Base-by-base conservation (phyloP, 2,113 vertebrate genomes). In the Poeciliopsis turrubarensis region DNA sequence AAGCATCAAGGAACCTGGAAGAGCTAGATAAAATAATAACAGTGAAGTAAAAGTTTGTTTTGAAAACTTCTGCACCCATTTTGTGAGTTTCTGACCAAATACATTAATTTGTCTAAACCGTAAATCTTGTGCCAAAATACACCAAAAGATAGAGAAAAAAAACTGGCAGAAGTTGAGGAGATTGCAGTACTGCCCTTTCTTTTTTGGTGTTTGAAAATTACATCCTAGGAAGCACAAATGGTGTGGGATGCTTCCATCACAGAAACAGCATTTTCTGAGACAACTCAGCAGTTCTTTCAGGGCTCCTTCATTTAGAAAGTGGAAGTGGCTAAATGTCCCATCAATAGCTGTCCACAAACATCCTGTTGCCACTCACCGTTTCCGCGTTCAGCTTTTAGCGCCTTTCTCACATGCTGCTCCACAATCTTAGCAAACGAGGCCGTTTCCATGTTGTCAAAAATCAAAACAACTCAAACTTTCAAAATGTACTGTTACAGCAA, bases 361-460 rank as follows among this genome's bases (percentile, higher is more conserved):
- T 32, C 31, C 31, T 32, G 31, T 32, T 31, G 4, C 3, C 30
- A 93, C 92, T 93, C 77, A 93, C 92, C 90, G 15, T 63, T n/a
- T 34, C 77, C 54, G 51, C 1, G 65, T 27, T 78, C 79, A 30
- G 78, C 61, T 39, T 92, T 92, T 27, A 92, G 47, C 14, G 73
- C 87, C 75, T 78, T 91, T 14, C 88, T 86, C 14, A 93, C 72
- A 29, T 39, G 87, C 47, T 70, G 85, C 75, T 91, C 90, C 86
- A 93, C 81, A 78, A 91, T 88, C 84, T 77, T 85, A 37, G 84
- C 89, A 70, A 93, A 85, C 61, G 86, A 83, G 3, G 11, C 1
- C 1, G 44, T 13, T 32, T 92, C 92, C 91, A 91, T 68, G 64
- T 13, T 37, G 14, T 26, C 2, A 31, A 64, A 57, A 57, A 5